Conservation (phyloP, 64 coral and sea anemone species). For the Actinia equina region DNA sequence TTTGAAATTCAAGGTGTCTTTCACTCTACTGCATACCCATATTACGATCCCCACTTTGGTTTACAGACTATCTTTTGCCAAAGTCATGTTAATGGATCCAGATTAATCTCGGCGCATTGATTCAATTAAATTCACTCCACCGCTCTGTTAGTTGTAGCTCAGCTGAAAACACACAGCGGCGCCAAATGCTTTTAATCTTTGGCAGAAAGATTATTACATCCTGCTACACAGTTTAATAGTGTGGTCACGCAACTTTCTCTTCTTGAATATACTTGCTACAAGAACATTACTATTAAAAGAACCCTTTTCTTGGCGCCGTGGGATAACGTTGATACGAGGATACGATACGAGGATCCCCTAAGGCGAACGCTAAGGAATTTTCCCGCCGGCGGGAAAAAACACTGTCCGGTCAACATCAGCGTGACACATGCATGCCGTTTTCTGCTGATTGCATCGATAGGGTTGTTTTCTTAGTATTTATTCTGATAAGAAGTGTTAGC, state of each 20-base stretch:
- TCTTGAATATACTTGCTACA: not conserved
- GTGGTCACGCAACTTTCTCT: not conserved
- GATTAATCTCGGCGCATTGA: not conserved
- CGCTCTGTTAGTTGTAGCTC: too few relatives aligned
- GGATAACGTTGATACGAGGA: not conserved
- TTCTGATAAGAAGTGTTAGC: not conserved
- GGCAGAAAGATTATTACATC: not conserved
- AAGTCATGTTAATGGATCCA: conserved; percentile 1
- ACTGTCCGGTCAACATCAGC: not conserved
- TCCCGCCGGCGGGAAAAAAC: conserved; percentile 14
- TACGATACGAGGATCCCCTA: not conserved
- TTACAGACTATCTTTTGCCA: not conserved
- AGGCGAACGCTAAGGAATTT: not conserved
- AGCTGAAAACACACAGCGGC: not conserved
- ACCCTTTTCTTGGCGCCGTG: not conserved
- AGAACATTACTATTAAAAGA: not conserved
- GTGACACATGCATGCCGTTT: not conserved
- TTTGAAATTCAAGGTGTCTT: not conserved
- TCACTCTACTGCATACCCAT: not conserved
- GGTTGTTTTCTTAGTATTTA: not conserved
- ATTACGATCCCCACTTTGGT: not conserved
- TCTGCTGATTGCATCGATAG: not conserved
- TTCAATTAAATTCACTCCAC: not conserved
- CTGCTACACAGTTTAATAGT: not conserved
- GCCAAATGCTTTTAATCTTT: too few relatives aligned